Evolutionary conservation across 2,113 vertebrate species (phyloP).

Genomic region (Rhineura floridana): DNA sequence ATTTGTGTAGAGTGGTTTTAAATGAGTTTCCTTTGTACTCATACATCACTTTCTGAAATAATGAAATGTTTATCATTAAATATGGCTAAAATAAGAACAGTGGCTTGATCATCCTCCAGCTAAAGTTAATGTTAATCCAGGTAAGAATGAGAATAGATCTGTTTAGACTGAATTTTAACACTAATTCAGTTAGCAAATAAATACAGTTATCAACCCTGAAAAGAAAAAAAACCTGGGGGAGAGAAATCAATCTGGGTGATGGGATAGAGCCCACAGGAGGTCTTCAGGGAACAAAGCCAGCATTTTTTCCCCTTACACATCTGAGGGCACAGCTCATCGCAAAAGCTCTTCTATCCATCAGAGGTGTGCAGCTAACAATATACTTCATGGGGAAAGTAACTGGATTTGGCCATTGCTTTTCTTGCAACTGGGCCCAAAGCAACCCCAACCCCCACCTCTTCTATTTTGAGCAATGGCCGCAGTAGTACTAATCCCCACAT

Average conservation of each 20-base stretch:
- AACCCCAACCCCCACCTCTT: no score
- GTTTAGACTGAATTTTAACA: conserved; percentile 69
- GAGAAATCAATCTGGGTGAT: neutral
- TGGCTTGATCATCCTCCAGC: conserved; percentile 78
- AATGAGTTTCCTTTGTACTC: conserved; percentile 11
- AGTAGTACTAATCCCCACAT: no score
- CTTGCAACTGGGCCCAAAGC: neutral
- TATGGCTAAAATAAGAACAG: conserved; percentile 76
- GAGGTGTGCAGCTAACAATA: no score
- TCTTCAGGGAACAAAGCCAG: neutral
- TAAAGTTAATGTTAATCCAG: conserved; percentile 72
- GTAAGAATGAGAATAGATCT: conserved; percentile 71
- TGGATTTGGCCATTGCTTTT: neutral
- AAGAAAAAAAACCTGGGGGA: neutral
- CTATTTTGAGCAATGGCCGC: no score
- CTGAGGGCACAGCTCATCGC: no score
- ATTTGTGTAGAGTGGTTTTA: conserved; percentile 79
- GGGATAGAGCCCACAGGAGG: neutral
- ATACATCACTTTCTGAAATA: conserved; percentile 80
- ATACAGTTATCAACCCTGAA: conserved; percentile 46
- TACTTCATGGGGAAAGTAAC: neutral
- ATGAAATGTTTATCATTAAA: conserved; percentile 82
- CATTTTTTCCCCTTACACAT: no score
- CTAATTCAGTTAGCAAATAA: conserved; percentile 65
- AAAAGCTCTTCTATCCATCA: no score